Conservation (phyloP, 2,113 vertebrate genomes). For the Phainopepla nitens region DNA sequence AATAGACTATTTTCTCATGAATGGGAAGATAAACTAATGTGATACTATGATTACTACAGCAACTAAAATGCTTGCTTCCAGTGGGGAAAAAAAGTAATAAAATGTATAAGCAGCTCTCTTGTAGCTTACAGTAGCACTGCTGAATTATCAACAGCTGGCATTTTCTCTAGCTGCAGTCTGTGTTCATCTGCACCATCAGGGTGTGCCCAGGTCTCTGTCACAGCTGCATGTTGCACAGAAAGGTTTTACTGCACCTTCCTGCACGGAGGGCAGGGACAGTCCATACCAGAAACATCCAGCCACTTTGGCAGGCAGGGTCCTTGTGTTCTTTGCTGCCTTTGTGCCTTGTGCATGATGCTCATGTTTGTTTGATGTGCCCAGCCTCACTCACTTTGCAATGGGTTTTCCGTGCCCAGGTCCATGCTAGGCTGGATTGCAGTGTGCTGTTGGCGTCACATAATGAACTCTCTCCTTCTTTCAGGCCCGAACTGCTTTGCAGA, state of each 20-base stretch:
- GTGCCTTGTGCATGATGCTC: fast-evolving
- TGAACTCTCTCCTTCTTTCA: slow-evolving; percentile 60
- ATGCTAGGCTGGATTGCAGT: neutral
- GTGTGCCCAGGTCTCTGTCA: neutral
- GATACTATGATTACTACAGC: neutral
- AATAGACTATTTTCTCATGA: neutral
- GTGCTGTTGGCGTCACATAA: neutral
- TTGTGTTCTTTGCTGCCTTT: neutral
- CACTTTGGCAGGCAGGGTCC: fast-evolving
- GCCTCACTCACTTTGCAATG: fast-evolving
- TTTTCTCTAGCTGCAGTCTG: neutral
- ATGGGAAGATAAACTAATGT: neutral
- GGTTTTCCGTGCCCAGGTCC: neutral
- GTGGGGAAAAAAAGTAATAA: neutral
- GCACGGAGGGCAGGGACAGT: fast-evolving
- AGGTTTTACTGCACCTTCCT: neutral
- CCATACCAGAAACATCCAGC: fast-evolving
- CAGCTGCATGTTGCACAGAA: neutral
- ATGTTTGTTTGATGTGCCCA: no score
- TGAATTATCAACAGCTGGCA: neutral
- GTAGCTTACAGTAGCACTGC: neutral
- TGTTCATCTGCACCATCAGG: fast-evolving
- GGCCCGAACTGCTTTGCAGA: slow-evolving; percentile 98
- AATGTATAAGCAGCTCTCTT: neutral
- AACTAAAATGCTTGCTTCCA: neutral